Evolutionary conservation across 2,888 invertebrate species (phyloP).

Genomic region (Pegoplata infirma): DNA sequence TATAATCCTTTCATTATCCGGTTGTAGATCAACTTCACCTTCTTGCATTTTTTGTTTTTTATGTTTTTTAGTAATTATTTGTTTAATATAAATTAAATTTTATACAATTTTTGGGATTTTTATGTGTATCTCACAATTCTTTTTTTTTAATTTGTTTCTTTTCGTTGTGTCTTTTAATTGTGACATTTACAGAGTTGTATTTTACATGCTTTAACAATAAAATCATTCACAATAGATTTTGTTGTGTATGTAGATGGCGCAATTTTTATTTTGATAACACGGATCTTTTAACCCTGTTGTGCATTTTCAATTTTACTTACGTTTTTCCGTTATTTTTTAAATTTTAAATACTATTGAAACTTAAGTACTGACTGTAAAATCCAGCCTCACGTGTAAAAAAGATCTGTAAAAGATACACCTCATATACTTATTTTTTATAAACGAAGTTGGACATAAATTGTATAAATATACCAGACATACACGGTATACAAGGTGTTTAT

Average conservation of each 20-base stretch:
- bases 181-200: slow-evolving; percentile 50
- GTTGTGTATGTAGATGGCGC: not conserved
- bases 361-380: no score
- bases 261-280: no score
- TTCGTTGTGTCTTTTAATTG: slow-evolving; percentile 22
- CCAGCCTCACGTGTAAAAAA: no score
- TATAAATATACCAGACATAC: no score
- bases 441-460: no score
- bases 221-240: slow-evolving; percentile 31
- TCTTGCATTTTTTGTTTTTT: slow-evolving; percentile 69
- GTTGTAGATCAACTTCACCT: slow-evolving; percentile 63
- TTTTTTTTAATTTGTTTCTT: slow-evolving; percentile 61
- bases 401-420: no score
- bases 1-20: slow-evolving; percentile 66
- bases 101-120: slow-evolving; percentile 32
- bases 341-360: no score
- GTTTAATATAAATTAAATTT: slow-evolving; percentile 37
- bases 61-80: slow-evolving; percentile 33
- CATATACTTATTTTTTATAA: no score
- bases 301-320: no score
- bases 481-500: no score
- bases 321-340: no score
- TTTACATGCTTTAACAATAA: not conserved
- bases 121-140: slow-evolving; percentile 52
- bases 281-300: no score